These are phyloP conservation scores for Lagocephalus sceleratus DNA, from an alignment of 2,797 vertebrate species.

Conservation along the genomic window DNA sequence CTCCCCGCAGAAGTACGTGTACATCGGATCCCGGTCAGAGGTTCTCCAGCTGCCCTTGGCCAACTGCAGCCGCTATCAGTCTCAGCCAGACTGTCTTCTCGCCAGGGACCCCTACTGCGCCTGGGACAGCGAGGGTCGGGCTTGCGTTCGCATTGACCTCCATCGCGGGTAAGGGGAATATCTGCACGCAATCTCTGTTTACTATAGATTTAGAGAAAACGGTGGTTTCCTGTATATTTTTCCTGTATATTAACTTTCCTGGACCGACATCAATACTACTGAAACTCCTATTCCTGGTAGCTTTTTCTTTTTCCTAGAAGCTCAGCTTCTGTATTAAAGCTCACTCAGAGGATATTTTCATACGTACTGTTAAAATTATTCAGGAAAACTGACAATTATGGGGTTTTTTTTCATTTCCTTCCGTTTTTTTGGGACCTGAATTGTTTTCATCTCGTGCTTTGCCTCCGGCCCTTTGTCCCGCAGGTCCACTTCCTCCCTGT, in stretches of 20 bases:
- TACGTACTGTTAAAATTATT: not conserved
- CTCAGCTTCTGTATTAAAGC: not conserved
- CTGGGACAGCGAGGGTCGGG: constrained; percentile 81
- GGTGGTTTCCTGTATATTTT: no score
- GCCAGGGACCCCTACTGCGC: constrained; percentile 83
- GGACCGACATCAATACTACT: not conserved
- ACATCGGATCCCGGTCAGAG: constrained; percentile 79
- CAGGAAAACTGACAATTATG: no score
- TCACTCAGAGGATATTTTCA: not conserved
- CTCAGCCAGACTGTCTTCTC: constrained; percentile 81
- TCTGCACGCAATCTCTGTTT: not conserved
- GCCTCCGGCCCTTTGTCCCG: constrained; percentile 20
- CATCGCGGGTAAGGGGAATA: constrained; percentile 71
- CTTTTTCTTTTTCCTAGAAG: constrained; percentile 6
- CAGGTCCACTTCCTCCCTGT: constrained; percentile 78
- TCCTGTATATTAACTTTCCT: not conserved
- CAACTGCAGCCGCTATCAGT: constrained; percentile 83
- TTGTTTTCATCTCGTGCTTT: constrained; percentile 1
- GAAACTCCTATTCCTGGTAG: constrained; percentile 1
- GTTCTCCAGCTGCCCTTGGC: constrained; percentile 84
- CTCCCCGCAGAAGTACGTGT: constrained; percentile 77
- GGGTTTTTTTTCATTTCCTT: no score
- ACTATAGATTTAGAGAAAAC: no score
- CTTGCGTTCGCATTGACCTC: constrained; percentile 81
- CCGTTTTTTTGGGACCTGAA: not conserved